These are phyloP conservation scores for Dendrocincla fuliginosa DNA, from an alignment of 2,797 vertebrate genomes.

Conservation along the genomic window DNA sequence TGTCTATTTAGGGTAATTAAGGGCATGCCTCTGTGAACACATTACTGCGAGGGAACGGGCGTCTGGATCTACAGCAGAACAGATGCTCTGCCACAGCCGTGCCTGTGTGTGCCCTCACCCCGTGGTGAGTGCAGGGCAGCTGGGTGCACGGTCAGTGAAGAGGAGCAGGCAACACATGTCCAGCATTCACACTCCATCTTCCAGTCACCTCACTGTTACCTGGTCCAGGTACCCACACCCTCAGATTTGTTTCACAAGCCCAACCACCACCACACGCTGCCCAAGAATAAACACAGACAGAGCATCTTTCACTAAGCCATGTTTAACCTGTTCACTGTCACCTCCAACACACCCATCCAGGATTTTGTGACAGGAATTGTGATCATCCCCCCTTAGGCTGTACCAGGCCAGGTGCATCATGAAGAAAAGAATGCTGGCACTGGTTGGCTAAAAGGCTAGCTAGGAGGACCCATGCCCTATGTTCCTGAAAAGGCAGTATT, in stretches of 20 bases:
- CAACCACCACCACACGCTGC: background rate
- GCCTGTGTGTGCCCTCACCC: background rate
- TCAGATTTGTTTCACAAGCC: background rate
- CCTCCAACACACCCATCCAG: background rate
- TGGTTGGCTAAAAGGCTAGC: background rate
- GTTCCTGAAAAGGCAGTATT: background rate
- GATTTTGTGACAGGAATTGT: background rate
- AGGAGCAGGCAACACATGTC: background rate
- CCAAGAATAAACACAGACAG: background rate
- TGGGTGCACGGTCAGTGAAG: fast-evolving
- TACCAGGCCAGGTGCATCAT: background rate
- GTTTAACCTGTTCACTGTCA: background rate
- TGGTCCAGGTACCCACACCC: background rate
- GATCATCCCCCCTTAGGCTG: background rate
- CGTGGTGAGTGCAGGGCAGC: background rate
- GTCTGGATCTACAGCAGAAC: background rate
- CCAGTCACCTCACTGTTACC: background rate
- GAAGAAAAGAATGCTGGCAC: background rate
- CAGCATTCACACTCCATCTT: background rate
- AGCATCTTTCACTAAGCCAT: background rate
- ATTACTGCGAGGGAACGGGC: background rate
- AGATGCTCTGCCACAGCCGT: background rate
- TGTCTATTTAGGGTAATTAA: constrained; percentile 42
- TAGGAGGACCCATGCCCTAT: background rate
- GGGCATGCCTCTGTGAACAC: background rate